Conservation (phyloP, 2,113 vertebrate species). For the Cacatua alba region DNA sequence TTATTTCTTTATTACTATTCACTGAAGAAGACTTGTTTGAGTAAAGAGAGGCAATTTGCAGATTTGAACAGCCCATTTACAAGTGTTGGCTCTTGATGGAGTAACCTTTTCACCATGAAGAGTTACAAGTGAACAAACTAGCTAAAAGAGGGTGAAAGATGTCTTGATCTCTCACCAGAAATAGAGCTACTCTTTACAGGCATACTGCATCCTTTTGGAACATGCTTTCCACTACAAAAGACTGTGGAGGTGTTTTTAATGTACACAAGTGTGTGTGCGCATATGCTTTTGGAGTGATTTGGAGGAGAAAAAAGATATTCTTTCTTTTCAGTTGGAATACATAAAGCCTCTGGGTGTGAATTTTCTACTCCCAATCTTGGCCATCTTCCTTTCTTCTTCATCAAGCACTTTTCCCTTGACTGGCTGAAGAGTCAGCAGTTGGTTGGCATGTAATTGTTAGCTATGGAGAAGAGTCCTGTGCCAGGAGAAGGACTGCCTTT, state of each 20-base stretch:
- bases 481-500: not conserved
- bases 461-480: not conserved
- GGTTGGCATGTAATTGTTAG: not conserved
- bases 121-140: not conserved
- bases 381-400: not conserved
- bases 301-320: not conserved
- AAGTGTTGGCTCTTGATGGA: not conserved
- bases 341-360: not conserved
- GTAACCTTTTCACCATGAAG: not conserved
- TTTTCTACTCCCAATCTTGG: not conserved
- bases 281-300: not conserved
- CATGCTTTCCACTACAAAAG: not conserved
- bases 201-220: not conserved
- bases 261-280: not conserved
- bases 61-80: not conserved
- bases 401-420: accelerated
- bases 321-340: not conserved
- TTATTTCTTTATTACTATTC: not conserved
- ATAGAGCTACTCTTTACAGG: not conserved
- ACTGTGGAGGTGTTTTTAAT: not conserved
- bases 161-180: not conserved
- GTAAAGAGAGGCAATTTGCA: not conserved
- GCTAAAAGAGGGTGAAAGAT: not conserved
- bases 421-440: not conserved
- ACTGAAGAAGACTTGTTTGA: not conserved